Base-by-base conservation (phyloP, 2,113 vertebrate genomes). In the Melanerpes aurifrons region DNA sequence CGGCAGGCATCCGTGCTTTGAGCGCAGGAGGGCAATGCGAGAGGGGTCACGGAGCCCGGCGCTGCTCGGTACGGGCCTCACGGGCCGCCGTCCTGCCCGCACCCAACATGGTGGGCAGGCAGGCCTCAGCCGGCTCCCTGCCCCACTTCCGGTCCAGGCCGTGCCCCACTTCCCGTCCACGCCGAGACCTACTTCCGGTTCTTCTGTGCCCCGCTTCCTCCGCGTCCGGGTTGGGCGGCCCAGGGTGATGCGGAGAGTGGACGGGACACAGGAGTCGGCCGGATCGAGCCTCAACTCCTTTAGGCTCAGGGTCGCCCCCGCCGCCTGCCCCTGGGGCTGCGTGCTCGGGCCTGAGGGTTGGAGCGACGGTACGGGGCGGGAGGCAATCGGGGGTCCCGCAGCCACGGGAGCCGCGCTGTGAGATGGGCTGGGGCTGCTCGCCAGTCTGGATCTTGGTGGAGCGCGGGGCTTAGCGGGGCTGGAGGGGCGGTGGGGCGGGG, bases 41-140 rank as follows among this genome's bases (percentile, higher is more conserved):
- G 15, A 69, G 20, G 10, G 11, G 28, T 15, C 5, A 61, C 3
- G n/a, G 9, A 77, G 72, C 9, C 0, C 24, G 28, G n/a, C 31
- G 1, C 15, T 2, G 14, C 25, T 2, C 21, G 0, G 17, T 11
- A 3, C 2, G 79, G 73, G 37, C 90, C 73, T 40, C 28, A 6
- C 61, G 7, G 32, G 90, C 85, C 61, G 62, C 90, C 90, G 90
- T 88, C 85, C 35, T 80, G 90, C 90, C 90, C 62, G 1, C 43
- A 74, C 1, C 31, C 80, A 84, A 15, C 21, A 74, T 92, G 91
- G 74, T 43, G 57, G 69, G 22, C 0, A 7, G 40, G 62, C 20
- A 13, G 10, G 79, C 79, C 20, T 84, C 90, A 9, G 1, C 1
- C 12, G 15, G 29, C 3, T 8, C 19, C 5, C 4, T 32, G 35